These are phyloP conservation scores for Cantharis rufa DNA, from an alignment of 2,888 invertebrate genomes.

Conservation along the genomic window DNA sequence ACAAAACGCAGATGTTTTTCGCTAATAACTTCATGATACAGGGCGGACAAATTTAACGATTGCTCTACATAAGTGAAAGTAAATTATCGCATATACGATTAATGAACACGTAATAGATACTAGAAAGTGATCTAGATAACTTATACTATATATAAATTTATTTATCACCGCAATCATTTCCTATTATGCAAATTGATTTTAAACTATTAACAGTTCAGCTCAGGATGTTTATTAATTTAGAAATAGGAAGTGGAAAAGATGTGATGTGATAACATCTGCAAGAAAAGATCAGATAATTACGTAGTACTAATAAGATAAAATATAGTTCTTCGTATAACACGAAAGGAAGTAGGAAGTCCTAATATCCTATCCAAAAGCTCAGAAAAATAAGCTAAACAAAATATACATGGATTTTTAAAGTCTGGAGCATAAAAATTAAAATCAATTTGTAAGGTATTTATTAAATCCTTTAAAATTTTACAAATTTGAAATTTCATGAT, in stretches of 20 bases:
- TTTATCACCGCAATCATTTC: constrained; percentile 29
- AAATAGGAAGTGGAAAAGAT: neutral
- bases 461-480: no score
- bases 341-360: no score
- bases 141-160: constrained; percentile 35
- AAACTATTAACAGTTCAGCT: neutral
- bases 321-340: no score
- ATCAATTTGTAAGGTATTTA: no score
- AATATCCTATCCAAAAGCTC: no score
- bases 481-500: no score
- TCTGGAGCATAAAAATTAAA: no score
- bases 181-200: constrained; percentile 17
- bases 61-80: constrained; percentile 34
- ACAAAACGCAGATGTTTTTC: constrained; percentile 3
- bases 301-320: no score
- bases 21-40: constrained; percentile 8
- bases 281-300: neutral
- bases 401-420: no score
- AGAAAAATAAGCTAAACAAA: no score
- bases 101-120: constrained; percentile 42
- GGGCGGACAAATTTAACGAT: constrained; percentile 22
- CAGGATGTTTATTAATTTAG: neutral
- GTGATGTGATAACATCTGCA: neutral
- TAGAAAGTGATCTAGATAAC: constrained; percentile 43
- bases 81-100: constrained; percentile 32